Percentiles rank a stretch among this genome's conserved stretches.
phyloP scores from a whole-genome alignment of 2,113 vertebrate genomes.

The Blennius ocellaris region DNA sequence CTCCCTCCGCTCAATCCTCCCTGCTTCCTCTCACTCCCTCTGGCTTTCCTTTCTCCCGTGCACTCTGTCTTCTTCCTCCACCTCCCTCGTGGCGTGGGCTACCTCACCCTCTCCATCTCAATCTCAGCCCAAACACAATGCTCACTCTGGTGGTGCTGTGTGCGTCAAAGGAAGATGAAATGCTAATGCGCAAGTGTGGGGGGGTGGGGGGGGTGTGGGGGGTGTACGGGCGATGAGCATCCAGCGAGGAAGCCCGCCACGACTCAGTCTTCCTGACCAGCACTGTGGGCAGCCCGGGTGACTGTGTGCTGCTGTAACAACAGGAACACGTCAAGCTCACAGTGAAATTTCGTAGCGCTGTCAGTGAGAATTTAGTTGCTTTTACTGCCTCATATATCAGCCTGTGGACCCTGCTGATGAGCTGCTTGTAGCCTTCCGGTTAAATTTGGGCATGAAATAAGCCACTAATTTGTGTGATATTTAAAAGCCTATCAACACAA shows the following conservation, averaged over 20 bases:
- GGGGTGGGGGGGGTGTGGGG: neutral
- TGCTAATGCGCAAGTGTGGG: constrained; percentile 34
- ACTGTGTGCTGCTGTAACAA: constrained; percentile 66
- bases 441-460: constrained; percentile 27
- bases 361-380: constrained; percentile 34
- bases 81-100: constrained; percentile 54
- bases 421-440: constrained; percentile 11
- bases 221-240: constrained; percentile 33
- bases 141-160: constrained; percentile 49
- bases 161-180: constrained; percentile 44
- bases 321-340: constrained; percentile 54
- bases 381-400: constrained; percentile 34
- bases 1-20: constrained; percentile 68
- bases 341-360: constrained; percentile 38
- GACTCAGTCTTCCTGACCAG: constrained; percentile 48
- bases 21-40: constrained; percentile 63
- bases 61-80: constrained; percentile 57
- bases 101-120: constrained; percentile 65
- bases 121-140: constrained; percentile 62
- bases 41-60: constrained; percentile 55
- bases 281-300: constrained; percentile 52
- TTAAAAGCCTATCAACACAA: constrained; percentile 38
- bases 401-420: constrained; percentile 15
- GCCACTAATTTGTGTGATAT: constrained; percentile 17
- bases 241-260: constrained; percentile 48